Percentiles rank a stretch among this genome's conserved stretches.
Conservation (phyloP, 2,888 invertebrate species). For the Ypsolopha scabrella region DNA sequence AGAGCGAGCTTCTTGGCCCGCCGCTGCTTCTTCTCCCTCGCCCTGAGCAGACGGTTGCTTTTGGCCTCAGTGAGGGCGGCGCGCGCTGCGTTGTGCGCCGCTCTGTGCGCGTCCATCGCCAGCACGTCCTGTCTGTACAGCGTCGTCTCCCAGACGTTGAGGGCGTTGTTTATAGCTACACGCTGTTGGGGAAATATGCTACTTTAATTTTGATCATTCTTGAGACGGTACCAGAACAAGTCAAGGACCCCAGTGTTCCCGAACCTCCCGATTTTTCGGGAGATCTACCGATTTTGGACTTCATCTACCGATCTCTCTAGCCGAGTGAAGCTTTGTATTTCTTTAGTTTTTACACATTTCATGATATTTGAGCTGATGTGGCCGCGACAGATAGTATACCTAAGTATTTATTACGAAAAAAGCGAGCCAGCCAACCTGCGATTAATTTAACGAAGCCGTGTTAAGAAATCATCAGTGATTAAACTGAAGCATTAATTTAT, state of each 20-base stretch:
- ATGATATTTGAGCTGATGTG: not conserved
- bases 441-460: no score
- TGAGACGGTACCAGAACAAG: not conserved
- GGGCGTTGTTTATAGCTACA: constrained; percentile 41
- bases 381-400: no score
- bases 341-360: no score
- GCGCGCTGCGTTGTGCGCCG: constrained; percentile 31
- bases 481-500: no score
- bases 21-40: constrained; percentile 17
- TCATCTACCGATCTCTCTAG: no score
- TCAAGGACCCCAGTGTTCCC: not conserved
- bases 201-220: not conserved
- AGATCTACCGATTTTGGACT: no score
- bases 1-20: constrained; percentile 32
- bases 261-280: no score
- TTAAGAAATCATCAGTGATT: no score
- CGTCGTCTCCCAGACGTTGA: constrained; percentile 38
- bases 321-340: no score
- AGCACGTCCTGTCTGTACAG: constrained; percentile 32
- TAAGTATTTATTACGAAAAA: no score
- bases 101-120: constrained; percentile 29
- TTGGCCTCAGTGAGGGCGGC: constrained; percentile 27
- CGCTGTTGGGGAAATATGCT: constrained; percentile 25
- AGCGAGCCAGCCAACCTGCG: no score
- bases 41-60: constrained; percentile 24